These are phyloP conservation scores for Parelbella ahira DNA, from an alignment of 2,888 invertebrate genomes.

Conservation along the genomic window DNA sequence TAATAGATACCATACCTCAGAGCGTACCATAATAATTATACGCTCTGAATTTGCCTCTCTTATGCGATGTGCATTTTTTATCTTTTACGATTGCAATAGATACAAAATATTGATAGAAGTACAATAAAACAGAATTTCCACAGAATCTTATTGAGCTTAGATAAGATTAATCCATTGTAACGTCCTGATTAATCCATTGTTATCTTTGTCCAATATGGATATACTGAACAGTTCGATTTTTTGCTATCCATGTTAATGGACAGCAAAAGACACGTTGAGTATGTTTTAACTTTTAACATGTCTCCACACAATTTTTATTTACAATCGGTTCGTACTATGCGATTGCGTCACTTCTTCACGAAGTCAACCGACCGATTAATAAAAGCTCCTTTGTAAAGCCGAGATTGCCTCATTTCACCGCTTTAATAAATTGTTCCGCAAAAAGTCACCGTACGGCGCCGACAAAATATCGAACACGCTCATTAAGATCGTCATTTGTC, in stretches of 20 bases:
- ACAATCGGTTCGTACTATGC: conserved; percentile 13
- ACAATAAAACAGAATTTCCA: too few relatives aligned
- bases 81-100: too few relatives aligned
- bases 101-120: too few relatives aligned
- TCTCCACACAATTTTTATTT: conserved; percentile 21
- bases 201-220: conserved; percentile 12
- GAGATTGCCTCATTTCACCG: conserved; percentile 40
- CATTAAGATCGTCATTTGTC: conserved; percentile 37
- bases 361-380: conserved; percentile 34
- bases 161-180: too few relatives aligned
- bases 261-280: too few relatives aligned
- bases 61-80: too few relatives aligned
- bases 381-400: conserved; percentile 34
- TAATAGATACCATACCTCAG: too few relatives aligned
- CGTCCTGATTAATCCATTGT: too few relatives aligned
- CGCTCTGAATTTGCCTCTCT: too few relatives aligned
- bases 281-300: conserved; percentile 17
- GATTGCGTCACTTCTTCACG: conserved; percentile 13
- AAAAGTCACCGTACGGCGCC: conserved; percentile 39
- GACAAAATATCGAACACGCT: conserved; percentile 39
- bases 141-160: too few relatives aligned
- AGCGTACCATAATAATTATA: too few relatives aligned
- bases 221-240: conserved; percentile 14
- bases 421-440: conserved; percentile 39
- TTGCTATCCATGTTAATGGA: too few relatives aligned